These are phyloP conservation scores for Noctua janthe DNA, from an alignment of 2,888 invertebrate species.

Conservation along the genomic window DNA sequence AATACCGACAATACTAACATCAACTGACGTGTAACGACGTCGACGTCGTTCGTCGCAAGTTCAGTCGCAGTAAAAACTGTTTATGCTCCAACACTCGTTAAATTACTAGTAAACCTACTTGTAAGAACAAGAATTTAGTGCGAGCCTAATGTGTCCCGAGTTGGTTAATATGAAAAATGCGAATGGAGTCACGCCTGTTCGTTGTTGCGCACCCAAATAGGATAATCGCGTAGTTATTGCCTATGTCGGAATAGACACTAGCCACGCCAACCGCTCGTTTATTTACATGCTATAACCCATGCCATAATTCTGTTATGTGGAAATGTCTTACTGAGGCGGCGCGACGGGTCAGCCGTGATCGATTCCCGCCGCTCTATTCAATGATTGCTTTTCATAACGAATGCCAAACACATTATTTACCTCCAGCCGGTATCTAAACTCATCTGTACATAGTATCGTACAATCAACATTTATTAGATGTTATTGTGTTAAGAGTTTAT, in stretches of 20 bases:
- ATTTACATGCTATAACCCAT: slow-evolving; percentile 83
- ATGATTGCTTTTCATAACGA: slow-evolving; percentile 58
- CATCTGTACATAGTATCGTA: slow-evolving; percentile 25
- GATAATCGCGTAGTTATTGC: slow-evolving; percentile 88
- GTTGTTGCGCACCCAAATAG: slow-evolving; percentile 84
- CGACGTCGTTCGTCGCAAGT: slow-evolving; percentile 53
- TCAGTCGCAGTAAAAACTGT: slow-evolving; percentile 59
- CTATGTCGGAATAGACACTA: slow-evolving; percentile 86
- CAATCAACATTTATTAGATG: slow-evolving; percentile 45
- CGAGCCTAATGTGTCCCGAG: slow-evolving; percentile 74
- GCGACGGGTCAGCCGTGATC: slow-evolving; percentile 68
- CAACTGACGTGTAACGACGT: slow-evolving; percentile 43
- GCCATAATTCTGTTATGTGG: slow-evolving; percentile 80
- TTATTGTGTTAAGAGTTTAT: slow-evolving; percentile 41
- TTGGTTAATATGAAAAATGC: slow-evolving; percentile 81
- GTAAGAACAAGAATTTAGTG: slow-evolving; percentile 61
- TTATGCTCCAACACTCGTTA: slow-evolving; percentile 58
- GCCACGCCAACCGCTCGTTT: slow-evolving; percentile 89
- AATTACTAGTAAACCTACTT: slow-evolving; percentile 63
- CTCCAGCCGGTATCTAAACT: slow-evolving; percentile 30
- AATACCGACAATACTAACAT: slow-evolving; percentile 42
- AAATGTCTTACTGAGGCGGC: slow-evolving; percentile 77
- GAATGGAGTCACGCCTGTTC: slow-evolving; percentile 83
- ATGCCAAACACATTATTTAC: slow-evolving; percentile 54
- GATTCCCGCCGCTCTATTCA: slow-evolving; percentile 66